Evolutionary conservation across 2,888 invertebrate species (phyloP), one percentile per base, ranked within the genome.

Genomic region (Sphinx pinastri): DNA sequence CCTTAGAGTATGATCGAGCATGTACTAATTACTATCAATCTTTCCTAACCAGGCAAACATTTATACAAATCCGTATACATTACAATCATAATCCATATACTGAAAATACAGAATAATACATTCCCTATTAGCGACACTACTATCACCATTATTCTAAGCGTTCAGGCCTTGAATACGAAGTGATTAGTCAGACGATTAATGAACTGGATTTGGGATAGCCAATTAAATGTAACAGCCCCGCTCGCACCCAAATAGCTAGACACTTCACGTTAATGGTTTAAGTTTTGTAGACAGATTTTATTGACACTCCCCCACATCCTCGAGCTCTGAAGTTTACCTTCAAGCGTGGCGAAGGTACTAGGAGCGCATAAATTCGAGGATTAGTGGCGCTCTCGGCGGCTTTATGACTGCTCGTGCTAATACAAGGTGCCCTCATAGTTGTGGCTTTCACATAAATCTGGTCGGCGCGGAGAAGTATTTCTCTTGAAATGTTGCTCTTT

Each of bases 261-360:
- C 75, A 74, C 72, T 73, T 72, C 73, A 74, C 76, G 76, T 74
- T 77, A 77, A 77, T 75, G 75, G 74, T 54, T 71, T 58, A 77
- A 80, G 77, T 80, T 80, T 76, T 73, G 49, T 74, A 74, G 76
- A 74, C 78, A 71, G 75, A 77, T 79, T 79, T 78, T 79, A 79
- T 81, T 78, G 76, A 77, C 75, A 74, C 69, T 70, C 66, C 66
- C 66, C 55, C 66, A 45, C 45, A 68, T 63, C 68, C 57, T 55
- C 25, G 11, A 55, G 13, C 31, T 25, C 67, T 67, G 49, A 52
- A 68, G 70, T 74, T 72, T 70, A 72, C 57, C 55, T 63, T 49
- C 63, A 13, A 63, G 13, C n/a, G 63, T 19, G 13, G 12, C 47
- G 47, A 19, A 49, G 16, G 63, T 71, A 77, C 75, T 70, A 76